Evolutionary conservation across 2,113 vertebrate species (phyloP), one percentile per base, ranked within the genome.

Genomic region (Hypanus sabinus): DNA sequence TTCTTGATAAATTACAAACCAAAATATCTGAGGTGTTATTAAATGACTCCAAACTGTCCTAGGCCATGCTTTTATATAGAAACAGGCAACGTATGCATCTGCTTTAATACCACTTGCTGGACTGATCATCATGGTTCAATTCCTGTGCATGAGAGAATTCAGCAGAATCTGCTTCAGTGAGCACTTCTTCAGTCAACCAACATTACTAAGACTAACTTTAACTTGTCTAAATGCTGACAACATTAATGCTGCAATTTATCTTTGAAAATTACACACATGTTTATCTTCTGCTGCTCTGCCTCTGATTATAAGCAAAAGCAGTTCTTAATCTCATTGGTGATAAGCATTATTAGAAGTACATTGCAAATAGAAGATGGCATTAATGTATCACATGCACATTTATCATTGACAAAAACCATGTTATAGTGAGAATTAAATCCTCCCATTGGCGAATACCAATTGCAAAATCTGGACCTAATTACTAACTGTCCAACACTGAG

Each of bases 371-470:
- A 73, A 93, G 70, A 75, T 93, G 91, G 20, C 70, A 93, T 93
- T 55, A 73, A 93, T 93, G 70, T 38, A 73, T 55, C 91, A 55
- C 38, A 46, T 73, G 70, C 91, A 46, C 68, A 93, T 93, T 94
- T 94, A 94, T 94, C 94, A 71, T 93, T 94, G 94, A 94, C 94
- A 18, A 94, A 96, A 95, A 90, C 79, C 93, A 90, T 94, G 94
- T 36, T 94, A 68, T 73, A 77, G 57, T 94, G 94, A 90, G 22
- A 62, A 94, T 94, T 65, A 91, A 94, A 94, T 94, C 87, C 81
- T 94, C 70, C 33, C 65, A 55, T 30, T 94, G 93, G 94, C 76
- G 77, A 90, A 77, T 80, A 93, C 57, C 68, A 93, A 94, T 94
- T 94, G 94, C 30, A 93, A 94, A 94, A 70, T 20, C 36, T 16